These are phyloP conservation scores for Timema cristinae DNA, from an alignment of 2,888 invertebrate species.

Conservation along the genomic window DNA sequence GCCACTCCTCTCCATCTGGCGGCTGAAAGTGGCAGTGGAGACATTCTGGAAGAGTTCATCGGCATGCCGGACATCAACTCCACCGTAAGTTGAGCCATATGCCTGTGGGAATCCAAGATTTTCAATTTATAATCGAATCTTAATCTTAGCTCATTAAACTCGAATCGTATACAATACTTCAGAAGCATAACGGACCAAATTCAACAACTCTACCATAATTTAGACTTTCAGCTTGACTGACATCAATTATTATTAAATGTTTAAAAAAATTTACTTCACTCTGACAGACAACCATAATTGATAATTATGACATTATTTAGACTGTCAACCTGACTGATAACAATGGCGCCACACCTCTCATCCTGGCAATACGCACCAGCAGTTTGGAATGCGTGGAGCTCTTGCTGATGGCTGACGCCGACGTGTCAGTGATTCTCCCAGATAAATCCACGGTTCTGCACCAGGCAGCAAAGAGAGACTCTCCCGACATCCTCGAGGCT, in stretches of 20 bases:
- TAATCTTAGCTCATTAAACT: too few relatives aligned
- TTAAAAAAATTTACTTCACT: background rate
- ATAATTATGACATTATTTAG: conserved; percentile 37
- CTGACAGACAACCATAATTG: background rate
- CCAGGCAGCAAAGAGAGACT: conserved; percentile 54
- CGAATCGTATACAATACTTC: too few relatives aligned
- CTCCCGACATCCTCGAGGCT: conserved; percentile 51
- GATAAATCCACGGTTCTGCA: conserved; percentile 56
- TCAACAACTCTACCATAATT: background rate
- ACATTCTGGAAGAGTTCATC: conserved; percentile 51
- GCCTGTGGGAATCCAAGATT: too few relatives aligned
- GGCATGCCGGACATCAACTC: conserved; percentile 45
- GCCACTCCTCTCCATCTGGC: conserved; percentile 55
- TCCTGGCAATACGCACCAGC: conserved; percentile 47
- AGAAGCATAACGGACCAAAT: background rate
- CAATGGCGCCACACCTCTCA: conserved; percentile 51
- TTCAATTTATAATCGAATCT: too few relatives aligned
- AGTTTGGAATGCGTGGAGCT: conserved; percentile 47
- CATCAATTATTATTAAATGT: background rate
- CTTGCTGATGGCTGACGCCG: conserved; percentile 50
- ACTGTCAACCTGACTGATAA: conserved; percentile 44
- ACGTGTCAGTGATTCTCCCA: conserved; percentile 46
- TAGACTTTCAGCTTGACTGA: background rate
- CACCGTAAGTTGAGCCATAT: background rate
- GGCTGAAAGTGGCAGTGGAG: conserved; percentile 49